These are phyloP conservation scores for Erebia epiphron DNA, from an alignment of 2,888 invertebrate species.

Conservation along the genomic window DNA sequence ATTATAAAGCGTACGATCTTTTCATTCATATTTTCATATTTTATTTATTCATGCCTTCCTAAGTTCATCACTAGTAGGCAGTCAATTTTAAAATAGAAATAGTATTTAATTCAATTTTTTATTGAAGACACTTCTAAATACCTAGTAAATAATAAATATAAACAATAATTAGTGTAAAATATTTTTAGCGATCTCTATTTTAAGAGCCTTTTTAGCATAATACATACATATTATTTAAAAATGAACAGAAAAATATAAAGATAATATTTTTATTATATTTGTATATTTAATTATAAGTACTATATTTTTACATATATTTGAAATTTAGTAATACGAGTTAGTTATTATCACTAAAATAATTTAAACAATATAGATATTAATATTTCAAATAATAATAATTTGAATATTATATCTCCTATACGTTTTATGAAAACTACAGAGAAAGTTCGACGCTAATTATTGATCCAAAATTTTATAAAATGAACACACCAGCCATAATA, in stretches of 20 bases:
- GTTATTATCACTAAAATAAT: background rate
- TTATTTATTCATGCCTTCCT: constrained; percentile 24
- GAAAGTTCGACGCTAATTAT: background rate
- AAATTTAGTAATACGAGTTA: background rate
- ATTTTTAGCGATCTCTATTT: no score
- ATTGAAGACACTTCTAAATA: background rate
- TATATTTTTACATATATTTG: no score
- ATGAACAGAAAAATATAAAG: no score
- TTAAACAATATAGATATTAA: no score
- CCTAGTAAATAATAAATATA: background rate
- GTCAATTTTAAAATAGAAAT: constrained; percentile 19
- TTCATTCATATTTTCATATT: constrained; percentile 16
- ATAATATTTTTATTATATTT: no score
- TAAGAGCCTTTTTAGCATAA: no score
- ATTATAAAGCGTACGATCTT: constrained; percentile 37
- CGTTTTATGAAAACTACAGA: background rate
- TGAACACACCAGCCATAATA: constrained; percentile 25
- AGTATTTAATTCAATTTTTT: background rate
- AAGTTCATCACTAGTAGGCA: constrained; percentile 28
- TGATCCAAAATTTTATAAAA: constrained; percentile 13
- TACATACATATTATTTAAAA: no score
- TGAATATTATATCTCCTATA: background rate
- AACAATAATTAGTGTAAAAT: background rate
- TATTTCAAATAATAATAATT: no score
- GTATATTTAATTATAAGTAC: background rate